phyloP scores from a whole-genome alignment of 2,888 invertebrate species.

The Brachylomia viminalis region DNA sequence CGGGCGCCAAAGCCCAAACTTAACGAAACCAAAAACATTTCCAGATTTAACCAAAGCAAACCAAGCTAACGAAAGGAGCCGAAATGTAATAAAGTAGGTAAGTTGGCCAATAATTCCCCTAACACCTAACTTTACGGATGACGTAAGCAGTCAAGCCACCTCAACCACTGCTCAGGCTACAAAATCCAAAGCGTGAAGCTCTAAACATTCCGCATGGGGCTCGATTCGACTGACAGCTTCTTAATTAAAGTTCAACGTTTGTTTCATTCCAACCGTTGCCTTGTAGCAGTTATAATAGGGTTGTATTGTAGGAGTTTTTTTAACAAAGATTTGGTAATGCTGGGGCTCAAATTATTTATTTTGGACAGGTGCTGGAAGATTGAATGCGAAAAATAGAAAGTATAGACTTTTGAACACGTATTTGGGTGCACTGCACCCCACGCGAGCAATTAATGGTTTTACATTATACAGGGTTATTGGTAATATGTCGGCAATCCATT shows the following conservation, averaged over 20 bases:
- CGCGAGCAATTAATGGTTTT: background rate
- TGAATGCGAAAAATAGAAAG: background rate
- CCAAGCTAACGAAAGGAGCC: background rate
- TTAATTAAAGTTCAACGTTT: slow-evolving; percentile 67
- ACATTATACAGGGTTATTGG: no score
- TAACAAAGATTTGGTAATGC: slow-evolving; percentile 11
- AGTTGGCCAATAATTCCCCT: slow-evolving; percentile 1
- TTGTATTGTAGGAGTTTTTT: slow-evolving; percentile 16
- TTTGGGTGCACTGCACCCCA: background rate
- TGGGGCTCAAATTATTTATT: slow-evolving; percentile 1
- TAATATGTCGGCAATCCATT: no score
- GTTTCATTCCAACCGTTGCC: slow-evolving; percentile 54
- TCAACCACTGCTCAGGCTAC: slow-evolving; percentile 45
- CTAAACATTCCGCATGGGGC: slow-evolving; percentile 50
- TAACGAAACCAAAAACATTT: background rate
- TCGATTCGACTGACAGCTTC: slow-evolving; percentile 62
- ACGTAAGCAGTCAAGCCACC: slow-evolving; percentile 21
- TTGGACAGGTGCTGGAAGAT: background rate
- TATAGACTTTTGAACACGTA: no score
- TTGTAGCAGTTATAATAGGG: slow-evolving; percentile 56
- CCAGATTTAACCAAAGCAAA: background rate
- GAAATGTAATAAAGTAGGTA: background rate
- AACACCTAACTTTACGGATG: slow-evolving; percentile 33
- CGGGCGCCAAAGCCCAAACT: background rate
- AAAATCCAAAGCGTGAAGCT: slow-evolving; percentile 52